phyloP scores from a whole-genome alignment of 2,797 vertebrate species.

The Cetoscarus ocellatus region DNA sequence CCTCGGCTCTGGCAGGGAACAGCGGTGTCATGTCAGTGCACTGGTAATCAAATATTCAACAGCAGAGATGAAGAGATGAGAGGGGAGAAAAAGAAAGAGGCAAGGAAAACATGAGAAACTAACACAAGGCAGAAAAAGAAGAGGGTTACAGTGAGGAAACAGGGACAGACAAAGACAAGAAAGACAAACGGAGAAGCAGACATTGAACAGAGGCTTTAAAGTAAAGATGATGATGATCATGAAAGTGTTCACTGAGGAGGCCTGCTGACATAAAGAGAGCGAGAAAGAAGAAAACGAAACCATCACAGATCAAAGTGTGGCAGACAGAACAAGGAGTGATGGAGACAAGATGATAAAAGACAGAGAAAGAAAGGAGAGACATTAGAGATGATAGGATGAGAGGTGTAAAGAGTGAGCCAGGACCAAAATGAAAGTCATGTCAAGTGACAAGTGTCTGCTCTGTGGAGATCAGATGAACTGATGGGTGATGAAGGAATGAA shows the following conservation, averaged over 20 bases:
- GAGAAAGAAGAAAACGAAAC: slow-evolving; percentile 2
- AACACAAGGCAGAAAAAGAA: slow-evolving; percentile 17
- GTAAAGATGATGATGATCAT: slow-evolving; percentile 14
- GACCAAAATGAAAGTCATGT: slow-evolving; percentile 37
- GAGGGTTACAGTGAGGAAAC: slow-evolving; percentile 3
- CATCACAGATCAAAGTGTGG: slow-evolving; percentile 21
- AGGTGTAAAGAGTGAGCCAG: slow-evolving; percentile 2
- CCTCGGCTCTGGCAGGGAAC: slow-evolving; percentile 38
- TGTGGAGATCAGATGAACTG: slow-evolving; percentile 34
- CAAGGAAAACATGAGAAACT: slow-evolving; percentile 25
- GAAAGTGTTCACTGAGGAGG: slow-evolving; percentile 13
- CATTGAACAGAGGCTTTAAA: slow-evolving; percentile 21
- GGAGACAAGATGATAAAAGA: slow-evolving; percentile 19
- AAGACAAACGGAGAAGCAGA: slow-evolving; percentile 21
- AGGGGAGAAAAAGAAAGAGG: background rate
- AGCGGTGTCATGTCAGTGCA: slow-evolving; percentile 50
- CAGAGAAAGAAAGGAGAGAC: slow-evolving; percentile 17
- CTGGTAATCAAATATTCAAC: slow-evolving; percentile 69
- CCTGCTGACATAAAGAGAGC: slow-evolving; percentile 3
- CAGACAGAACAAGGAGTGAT: slow-evolving; percentile 23
- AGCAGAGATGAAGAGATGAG: slow-evolving; percentile 39
- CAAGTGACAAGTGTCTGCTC: slow-evolving; percentile 33
- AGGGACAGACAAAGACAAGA: background rate
- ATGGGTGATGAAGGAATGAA: slow-evolving; percentile 20
- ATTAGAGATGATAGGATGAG: slow-evolving; percentile 15